Base-by-base conservation (phyloP, 2,888 invertebrate genomes). In the Drosophila parthenogenetica region DNA sequence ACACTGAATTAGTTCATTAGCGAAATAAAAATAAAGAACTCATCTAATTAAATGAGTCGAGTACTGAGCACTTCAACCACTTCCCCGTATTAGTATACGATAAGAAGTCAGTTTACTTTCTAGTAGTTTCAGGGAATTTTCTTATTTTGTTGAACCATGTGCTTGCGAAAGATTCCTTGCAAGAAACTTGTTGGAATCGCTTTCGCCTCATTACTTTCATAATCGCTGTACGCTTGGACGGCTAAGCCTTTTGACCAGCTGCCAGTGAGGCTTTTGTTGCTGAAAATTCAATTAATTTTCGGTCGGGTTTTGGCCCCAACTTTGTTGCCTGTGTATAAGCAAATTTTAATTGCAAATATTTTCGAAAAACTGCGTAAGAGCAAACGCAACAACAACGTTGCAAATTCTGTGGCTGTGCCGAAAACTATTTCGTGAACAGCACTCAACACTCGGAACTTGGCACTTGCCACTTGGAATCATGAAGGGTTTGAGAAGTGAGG, bases 281-380 rank as follows among this genome's bases (percentile, higher is more conserved):
- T 13, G 45, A 32, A 74, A 63, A 66, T 75, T 63, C 40, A 76
- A 69, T 79, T 79, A 61, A 51, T 60, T 76, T 59, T 71, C 29
- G 37, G 39, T 39, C 42, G 55, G 22, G 17, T 19, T 29, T 35
- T 13, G 35, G 11, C 16, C 16, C 40, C 51, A 69, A 79, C 63
- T 59, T 62, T 75, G 72, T 76, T 71, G 58, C 50, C 40, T 53
- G 49, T 35, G 35, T 35, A 35, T 62, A 69, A 69, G 69, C 62
- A 73, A 77, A 81, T 81, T 81, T 78, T 79, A 75, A 77, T 75
- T 77, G 58, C 66, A 61, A 77, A 69, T 81, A 79, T 77, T 77
- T 77, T 70, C 43, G 49, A 63, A 74, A 66, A 79, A 66, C 35
- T 70, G 59, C 58, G 55, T 51, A 63, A 37, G 32, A 63, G 42